Evolutionary conservation across 2,888 invertebrate species (phyloP).

Genomic region (Alloplasta piceator): DNA sequence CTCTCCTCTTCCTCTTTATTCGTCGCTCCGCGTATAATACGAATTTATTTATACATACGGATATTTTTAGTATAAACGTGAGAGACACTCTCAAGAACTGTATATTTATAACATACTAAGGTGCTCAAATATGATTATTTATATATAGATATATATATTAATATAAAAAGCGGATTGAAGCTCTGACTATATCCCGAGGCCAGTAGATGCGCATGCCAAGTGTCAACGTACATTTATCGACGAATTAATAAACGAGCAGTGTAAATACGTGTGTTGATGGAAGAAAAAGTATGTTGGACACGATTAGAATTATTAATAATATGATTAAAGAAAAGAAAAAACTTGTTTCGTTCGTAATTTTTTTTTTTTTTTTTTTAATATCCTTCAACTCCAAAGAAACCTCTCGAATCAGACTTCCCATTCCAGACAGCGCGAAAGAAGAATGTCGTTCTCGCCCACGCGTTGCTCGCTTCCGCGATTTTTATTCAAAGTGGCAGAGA

Average conservation of each 20-base stretch:
- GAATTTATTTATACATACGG: conserved; percentile 29
- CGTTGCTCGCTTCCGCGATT: conserved; percentile 47
- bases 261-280: too few species aligned
- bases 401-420: too few species aligned
- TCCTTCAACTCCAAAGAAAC: too few species aligned
- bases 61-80: conserved; percentile 35
- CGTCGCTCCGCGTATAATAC: conserved; percentile 5
- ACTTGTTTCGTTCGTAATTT: too few species aligned
- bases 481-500: conserved; percentile 19
- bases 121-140: conserved; percentile 64
- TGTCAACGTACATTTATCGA: too few species aligned
- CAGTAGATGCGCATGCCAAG: conserved; percentile 60
- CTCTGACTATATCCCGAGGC: conserved; percentile 54
- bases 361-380: too few species aligned
- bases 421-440: conserved; percentile 22
- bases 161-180: conserved; percentile 50
- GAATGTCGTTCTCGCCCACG: conserved; percentile 59
- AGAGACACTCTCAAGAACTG: conserved; percentile 46
- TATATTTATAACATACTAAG: conserved; percentile 57
- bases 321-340: too few species aligned
- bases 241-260: too few species aligned
- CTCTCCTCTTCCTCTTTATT: neutral
- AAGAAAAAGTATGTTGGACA: too few species aligned
- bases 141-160: conserved; percentile 7
- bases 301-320: too few species aligned